Conservation (phyloP, 2,888 invertebrate species). For the Meteorus cinctellus region DNA sequence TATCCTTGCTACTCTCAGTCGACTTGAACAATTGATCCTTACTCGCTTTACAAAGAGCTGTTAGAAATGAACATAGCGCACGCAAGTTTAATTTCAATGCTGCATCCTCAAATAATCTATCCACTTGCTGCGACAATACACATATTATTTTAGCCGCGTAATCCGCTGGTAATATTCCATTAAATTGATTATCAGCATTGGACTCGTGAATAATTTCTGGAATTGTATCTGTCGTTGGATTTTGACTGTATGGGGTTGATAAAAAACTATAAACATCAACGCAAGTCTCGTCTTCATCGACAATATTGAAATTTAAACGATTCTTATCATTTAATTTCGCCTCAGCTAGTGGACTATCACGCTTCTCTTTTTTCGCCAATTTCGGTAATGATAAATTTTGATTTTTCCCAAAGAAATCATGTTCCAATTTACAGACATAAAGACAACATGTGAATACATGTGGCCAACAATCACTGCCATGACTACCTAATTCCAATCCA, state of each 20-base stretch:
- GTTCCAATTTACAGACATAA: slow-evolving; percentile 93
- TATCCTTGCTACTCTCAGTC: slow-evolving; percentile 61
- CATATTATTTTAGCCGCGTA: slow-evolving; percentile 93
- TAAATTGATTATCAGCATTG: slow-evolving; percentile 75
- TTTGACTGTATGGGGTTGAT: slow-evolving; percentile 80
- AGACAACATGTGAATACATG: slow-evolving; percentile 95
- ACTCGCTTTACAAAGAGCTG: slow-evolving; percentile 89
- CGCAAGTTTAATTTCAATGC: slow-evolving; percentile 90
- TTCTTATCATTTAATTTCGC: slow-evolving; percentile 79
- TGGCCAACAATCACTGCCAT: slow-evolving; percentile 95
- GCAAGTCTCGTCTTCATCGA: slow-evolving; percentile 84
- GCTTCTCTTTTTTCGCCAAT: slow-evolving; percentile 79
- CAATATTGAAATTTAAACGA: slow-evolving; percentile 78
- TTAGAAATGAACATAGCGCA: slow-evolving; percentile 87
- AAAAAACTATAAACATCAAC: slow-evolving; percentile 90
- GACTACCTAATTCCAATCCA: slow-evolving; percentile 93
- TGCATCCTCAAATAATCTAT: slow-evolving; percentile 91
- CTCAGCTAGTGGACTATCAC: slow-evolving; percentile 75
- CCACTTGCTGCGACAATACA: slow-evolving; percentile 91
- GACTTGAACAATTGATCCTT: slow-evolving; percentile 79
- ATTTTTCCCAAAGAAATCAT: slow-evolving; percentile 90
- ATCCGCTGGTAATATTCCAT: slow-evolving; percentile 81
- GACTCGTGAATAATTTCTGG: slow-evolving; percentile 80
- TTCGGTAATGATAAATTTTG: slow-evolving; percentile 81
- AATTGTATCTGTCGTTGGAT: slow-evolving; percentile 76